Conservation (phyloP, 2,888 invertebrate genomes). For the Vanessa cardui region DNA sequence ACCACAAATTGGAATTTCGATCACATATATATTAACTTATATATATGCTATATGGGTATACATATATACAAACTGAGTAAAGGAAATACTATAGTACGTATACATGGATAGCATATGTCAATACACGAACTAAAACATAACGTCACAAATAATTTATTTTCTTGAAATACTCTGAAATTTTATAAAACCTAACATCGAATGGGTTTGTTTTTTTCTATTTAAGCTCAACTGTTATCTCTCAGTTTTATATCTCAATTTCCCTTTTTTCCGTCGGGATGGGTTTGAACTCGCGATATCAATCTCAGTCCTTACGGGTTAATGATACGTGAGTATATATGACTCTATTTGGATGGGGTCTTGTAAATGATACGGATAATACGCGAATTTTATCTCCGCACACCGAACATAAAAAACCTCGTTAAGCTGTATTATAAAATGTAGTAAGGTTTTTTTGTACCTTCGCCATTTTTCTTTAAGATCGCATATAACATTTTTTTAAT, state of each 20-base stretch:
- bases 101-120: no score
- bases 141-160: slow-evolving; percentile 18
- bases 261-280: slow-evolving; percentile 50
- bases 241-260: slow-evolving; percentile 71
- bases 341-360: slow-evolving; percentile 38
- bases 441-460: neutral
- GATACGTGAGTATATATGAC: slow-evolving; percentile 46
- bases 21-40: no score
- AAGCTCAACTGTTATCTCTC: slow-evolving; percentile 40
- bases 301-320: slow-evolving; percentile 47
- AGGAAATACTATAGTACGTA: no score
- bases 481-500: neutral
- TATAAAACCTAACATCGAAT: neutral
- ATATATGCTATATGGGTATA: no score
- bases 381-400: neutral
- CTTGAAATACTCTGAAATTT: slow-evolving; percentile 19
- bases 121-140: neutral
- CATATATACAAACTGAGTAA: no score
- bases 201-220: slow-evolving; percentile 17
- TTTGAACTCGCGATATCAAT: slow-evolving; percentile 60
- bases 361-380: slow-evolving; percentile 19
- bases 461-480: neutral
- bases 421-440: slow-evolving; percentile 5
- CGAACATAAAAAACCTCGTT: slow-evolving; percentile 1
- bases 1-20: no score